These are phyloP conservation scores for Hipparchia semele DNA, from an alignment of 2,888 invertebrate species.

Conservation along the genomic window DNA sequence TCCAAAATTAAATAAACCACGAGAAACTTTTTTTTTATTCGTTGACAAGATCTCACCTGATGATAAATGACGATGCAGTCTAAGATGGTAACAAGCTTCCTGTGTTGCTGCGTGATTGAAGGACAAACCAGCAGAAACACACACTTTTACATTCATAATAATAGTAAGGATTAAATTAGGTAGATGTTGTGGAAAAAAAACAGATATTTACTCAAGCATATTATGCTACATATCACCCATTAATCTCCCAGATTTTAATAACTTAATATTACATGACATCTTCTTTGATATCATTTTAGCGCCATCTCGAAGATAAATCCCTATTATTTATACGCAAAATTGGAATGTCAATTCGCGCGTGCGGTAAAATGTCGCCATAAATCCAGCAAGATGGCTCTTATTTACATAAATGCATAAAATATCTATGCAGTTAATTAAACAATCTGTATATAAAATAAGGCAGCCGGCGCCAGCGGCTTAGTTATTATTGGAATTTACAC, in stretches of 20 bases:
- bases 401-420: constrained; percentile 30
- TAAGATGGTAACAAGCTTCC: too few species aligned
- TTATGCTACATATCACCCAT: background rate
- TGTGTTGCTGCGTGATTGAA: too few species aligned
- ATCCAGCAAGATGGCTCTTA: constrained; percentile 12
- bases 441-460: constrained; percentile 28
- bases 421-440: constrained; percentile 36
- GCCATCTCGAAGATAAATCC: background rate
- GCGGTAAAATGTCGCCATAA: constrained; percentile 15
- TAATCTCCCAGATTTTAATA: background rate
- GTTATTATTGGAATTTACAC: constrained; percentile 34
- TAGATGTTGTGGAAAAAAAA: too few species aligned
- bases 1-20: too few species aligned
- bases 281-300: constrained; percentile 10
- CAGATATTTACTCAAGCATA: background rate
- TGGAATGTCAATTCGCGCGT: constrained; percentile 17
- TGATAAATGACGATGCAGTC: too few species aligned
- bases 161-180: too few species aligned
- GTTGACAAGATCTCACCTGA: too few species aligned
- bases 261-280: background rate
- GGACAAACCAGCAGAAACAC: background rate
- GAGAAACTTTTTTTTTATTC: too few species aligned
- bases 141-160: background rate
- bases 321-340: constrained; percentile 17
- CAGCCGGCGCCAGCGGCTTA: constrained; percentile 34